Evolutionary conservation across 2,113 vertebrate species (phyloP).

Genomic region (Hippolais icterina): DNA sequence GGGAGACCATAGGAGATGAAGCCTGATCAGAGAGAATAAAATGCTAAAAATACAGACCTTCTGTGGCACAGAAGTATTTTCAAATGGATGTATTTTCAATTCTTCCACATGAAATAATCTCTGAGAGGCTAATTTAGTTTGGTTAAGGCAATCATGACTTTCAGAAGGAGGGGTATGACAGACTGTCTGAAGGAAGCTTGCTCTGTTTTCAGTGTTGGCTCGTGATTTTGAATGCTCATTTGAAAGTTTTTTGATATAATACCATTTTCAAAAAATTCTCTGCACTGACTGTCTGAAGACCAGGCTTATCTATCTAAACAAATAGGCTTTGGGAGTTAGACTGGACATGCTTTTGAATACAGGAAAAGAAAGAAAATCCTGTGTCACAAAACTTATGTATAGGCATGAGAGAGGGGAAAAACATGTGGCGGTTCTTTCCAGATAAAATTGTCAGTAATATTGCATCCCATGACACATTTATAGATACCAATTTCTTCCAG

Average conservation of each 20-base stretch:
- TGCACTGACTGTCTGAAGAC: neutral
- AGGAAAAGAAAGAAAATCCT: neutral
- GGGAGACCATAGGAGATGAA: neutral
- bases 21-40: neutral
- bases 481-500: slow-evolving; percentile 7
- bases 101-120: neutral
- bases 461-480: neutral
- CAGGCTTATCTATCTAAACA: neutral
- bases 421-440: neutral
- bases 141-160: neutral
- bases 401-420: neutral
- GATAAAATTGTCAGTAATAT: neutral
- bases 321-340: neutral
- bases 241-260: neutral
- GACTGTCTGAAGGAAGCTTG: neutral
- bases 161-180: neutral
- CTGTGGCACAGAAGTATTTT: neutral
- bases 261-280: neutral
- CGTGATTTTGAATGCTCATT: neutral
- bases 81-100: neutral
- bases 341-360: neutral
- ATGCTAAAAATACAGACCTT: neutral
- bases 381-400: neutral
- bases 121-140: neutral
- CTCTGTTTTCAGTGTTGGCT: neutral